Evolutionary conservation across 2,888 invertebrate species (phyloP).

Genomic region (Lasioglossum morio): DNA sequence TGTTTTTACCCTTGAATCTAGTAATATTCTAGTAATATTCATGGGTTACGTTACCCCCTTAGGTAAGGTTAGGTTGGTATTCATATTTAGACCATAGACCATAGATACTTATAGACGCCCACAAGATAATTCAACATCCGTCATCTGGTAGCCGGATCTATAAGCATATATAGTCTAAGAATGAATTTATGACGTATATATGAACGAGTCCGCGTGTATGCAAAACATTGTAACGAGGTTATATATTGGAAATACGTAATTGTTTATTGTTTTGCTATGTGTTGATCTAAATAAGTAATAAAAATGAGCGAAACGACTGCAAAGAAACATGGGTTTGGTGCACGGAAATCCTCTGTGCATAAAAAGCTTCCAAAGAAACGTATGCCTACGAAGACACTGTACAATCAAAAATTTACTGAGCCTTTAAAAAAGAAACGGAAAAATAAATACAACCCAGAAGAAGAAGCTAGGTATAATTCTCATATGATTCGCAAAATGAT

Average conservation of each 20-base stretch:
- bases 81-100: too few relatives aligned
- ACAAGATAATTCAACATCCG: too few relatives aligned
- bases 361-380: neutral
- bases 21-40: too few relatives aligned
- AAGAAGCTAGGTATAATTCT: constrained; percentile 77
- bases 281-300: neutral
- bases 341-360: neutral
- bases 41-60: too few relatives aligned
- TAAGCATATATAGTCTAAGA: too few relatives aligned
- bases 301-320: constrained; percentile 12
- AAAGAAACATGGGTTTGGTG: neutral
- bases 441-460: constrained; percentile 74
- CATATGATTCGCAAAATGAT: neutral
- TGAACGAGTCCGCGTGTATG: neutral
- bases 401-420: constrained; percentile 37
- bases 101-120: too few relatives aligned
- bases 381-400: constrained; percentile 27
- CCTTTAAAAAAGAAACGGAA: constrained; percentile 59
- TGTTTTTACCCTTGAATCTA: too few relatives aligned
- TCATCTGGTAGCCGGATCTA: too few relatives aligned
- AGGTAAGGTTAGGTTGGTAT: neutral
- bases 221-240: neutral
- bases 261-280: neutral
- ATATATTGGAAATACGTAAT: neutral
- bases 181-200: too few relatives aligned